Evolutionary conservation across 2,797 vertebrate species (phyloP), one percentile per base, ranked within the genome.

Genomic region (Tenualosa ilisha): DNA sequence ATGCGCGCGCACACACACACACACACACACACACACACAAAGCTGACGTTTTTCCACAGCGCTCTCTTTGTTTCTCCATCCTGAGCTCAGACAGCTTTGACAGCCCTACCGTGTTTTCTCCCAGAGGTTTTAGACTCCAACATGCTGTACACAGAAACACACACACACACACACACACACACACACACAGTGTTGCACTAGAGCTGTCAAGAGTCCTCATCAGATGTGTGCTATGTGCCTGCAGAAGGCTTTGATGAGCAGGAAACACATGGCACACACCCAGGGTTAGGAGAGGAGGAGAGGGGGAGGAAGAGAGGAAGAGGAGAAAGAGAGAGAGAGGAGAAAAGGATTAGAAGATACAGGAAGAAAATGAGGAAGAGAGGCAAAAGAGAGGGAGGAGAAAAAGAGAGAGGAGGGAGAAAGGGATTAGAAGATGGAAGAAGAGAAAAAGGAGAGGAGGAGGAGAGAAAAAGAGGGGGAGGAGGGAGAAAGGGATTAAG

Each of bases 41-140:
- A 43, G n/a, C n/a, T 49, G 75, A 43, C 84, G 8, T 51, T 85
- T 12, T 24, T 61, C 43, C 54, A 81, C 20, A 63, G 56, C 24
- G 24, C 72, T 22, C 72, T 31, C 72, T 63, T 59, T 65, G 75
- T 46, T 85, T 49, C 75, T 85, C 46, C 20, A 22, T 59, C 68
- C 54, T 81, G 22, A 37, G 54, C 56, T 81, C 56, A 37, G 24
- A 49, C 46, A 49, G 37, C 17, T 65, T 43, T 51, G 79, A 65
- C 84, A 63, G 56, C 59, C 15, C n/a, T 20, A 26, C 3, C 54
- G 17, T 85, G 84, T 43, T 20, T 15, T 31, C 11, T 82, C 84
- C 54, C 54, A 26, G 59, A 81, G 75, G 54, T 81, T 59, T 24
- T 49, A 24, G 59, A 46, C 51, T 46, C 46, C n/a, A 11, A 31